These are phyloP conservation scores for Echeneis naucrates DNA, from an alignment of 2,797 vertebrate genomes.

Conservation along the genomic window DNA sequence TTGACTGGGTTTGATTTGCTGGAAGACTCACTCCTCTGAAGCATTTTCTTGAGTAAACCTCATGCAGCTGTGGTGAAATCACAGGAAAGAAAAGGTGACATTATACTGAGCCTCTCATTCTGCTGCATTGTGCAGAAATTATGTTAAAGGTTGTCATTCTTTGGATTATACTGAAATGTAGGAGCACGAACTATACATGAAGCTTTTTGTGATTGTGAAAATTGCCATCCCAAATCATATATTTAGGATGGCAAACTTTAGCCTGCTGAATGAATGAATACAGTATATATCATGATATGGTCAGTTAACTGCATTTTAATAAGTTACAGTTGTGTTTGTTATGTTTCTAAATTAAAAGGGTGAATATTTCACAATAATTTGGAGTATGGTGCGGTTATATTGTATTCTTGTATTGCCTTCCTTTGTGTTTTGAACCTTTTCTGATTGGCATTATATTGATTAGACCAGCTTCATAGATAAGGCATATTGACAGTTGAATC, in stretches of 20 bases:
- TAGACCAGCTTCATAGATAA: neutral
- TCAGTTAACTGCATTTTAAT: slow-evolving; percentile 50
- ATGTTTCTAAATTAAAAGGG: slow-evolving; percentile 70
- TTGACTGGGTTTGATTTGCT: slow-evolving; percentile 8
- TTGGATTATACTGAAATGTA: slow-evolving; percentile 34
- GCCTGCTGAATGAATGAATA: slow-evolving; percentile 15
- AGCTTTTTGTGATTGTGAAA: slow-evolving; percentile 42
- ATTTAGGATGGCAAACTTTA: slow-evolving; percentile 45
- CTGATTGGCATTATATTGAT: neutral
- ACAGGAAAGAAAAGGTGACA: slow-evolving; percentile 7
- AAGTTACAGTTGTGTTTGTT: slow-evolving; percentile 55
- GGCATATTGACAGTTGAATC: neutral
- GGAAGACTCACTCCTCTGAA: neutral
- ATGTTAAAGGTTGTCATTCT: slow-evolving; percentile 30
- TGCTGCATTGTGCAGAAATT: slow-evolving; percentile 39
- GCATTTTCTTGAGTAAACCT: neutral
- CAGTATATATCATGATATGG: slow-evolving; percentile 29
- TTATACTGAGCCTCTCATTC: neutral
- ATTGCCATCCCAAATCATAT: too few relatives aligned
- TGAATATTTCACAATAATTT: slow-evolving; percentile 31
- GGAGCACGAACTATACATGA: slow-evolving; percentile 34
- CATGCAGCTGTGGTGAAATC: neutral
- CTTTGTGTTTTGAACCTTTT: neutral
- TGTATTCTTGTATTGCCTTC: neutral
- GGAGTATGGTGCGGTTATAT: neutral